A percentile compares a stretch with the other conserved stretches of the same genome.
phyloP scores from a whole-genome alignment of 1,140 invertebrate genomes.

The Scaptomyza montana region DNA sequence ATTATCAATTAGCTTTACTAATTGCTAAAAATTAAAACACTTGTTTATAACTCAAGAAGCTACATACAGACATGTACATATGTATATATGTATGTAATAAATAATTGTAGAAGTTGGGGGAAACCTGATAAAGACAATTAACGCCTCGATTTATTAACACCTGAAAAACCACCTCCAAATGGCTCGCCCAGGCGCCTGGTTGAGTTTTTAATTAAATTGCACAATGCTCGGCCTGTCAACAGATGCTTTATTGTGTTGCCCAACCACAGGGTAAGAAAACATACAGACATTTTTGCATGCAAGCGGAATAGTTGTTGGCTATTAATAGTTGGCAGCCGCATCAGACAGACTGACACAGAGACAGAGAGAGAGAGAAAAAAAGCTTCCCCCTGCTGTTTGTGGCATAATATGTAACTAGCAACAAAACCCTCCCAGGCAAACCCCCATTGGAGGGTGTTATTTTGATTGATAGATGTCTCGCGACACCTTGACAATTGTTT shows the following conservation, averaged over 20 bases:
- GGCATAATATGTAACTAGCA: neutral
- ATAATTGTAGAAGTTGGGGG: neutral
- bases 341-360: no score
- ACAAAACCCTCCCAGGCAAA: neutral
- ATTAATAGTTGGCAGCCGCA: conserved; percentile 5
- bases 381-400: neutral
- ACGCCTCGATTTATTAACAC: conserved; percentile 18
- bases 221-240: conserved; percentile 40
- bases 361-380: no score
- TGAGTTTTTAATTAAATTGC: conserved; percentile 46
- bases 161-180: neutral
- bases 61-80: neutral
- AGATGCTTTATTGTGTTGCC: conserved; percentile 42
- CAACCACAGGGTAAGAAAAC: neutral
- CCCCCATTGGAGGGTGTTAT: conserved; percentile 6
- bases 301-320: conserved; percentile 1
- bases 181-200: conserved; percentile 20
- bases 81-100: neutral
- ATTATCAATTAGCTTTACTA: conserved; percentile 24
- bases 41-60: neutral
- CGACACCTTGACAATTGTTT: conserved; percentile 63
- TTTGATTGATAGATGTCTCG: conserved; percentile 65
- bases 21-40: conserved; percentile 5
- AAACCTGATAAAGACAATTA: conserved; percentile 40
- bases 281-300: conserved; percentile 2